phyloP scores from a whole-genome alignment of 2,113 vertebrate genomes.

The Ursus arctos region DNA sequence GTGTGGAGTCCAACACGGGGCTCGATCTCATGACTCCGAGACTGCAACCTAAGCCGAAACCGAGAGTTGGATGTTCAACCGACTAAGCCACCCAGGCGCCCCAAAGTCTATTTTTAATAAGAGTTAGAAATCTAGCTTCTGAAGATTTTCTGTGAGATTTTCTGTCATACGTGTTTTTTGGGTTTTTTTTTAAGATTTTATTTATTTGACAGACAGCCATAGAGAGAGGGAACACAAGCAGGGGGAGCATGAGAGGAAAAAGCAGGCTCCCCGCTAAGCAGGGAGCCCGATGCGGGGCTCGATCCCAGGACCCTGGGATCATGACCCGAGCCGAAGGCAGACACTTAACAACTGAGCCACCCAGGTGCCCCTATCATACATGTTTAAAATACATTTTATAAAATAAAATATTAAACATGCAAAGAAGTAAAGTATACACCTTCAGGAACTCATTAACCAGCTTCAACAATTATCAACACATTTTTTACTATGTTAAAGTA shows the following conservation, averaged over 20 bases:
- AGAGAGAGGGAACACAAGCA: too few species aligned
- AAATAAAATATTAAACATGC: not conserved
- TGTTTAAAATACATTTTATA: not conserved
- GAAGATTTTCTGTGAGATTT: not conserved
- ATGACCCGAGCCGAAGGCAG: too few species aligned
- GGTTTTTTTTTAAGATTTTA: too few species aligned
- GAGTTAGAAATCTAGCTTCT: not conserved
- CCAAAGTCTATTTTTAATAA: not conserved
- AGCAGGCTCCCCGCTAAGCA: too few species aligned
- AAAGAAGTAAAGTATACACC: not conserved
- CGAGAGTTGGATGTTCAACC: not conserved
- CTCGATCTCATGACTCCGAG: not conserved
- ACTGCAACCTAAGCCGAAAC: not conserved
- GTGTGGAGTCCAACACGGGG: not conserved
- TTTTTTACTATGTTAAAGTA: not conserved
- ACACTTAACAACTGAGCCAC: too few species aligned
- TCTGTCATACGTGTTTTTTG: not conserved
- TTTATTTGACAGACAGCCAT: too few species aligned
- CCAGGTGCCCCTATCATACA: not conserved
- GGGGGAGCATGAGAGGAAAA: too few species aligned
- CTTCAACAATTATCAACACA: constrained; percentile 9
- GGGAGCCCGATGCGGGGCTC: too few species aligned
- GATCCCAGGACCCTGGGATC: too few species aligned
- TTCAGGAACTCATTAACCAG: not conserved
- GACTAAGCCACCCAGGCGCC: not conserved